Conservation (phyloP, 2,888 invertebrate genomes). For the Ganaspis brasiliensis region DNA sequence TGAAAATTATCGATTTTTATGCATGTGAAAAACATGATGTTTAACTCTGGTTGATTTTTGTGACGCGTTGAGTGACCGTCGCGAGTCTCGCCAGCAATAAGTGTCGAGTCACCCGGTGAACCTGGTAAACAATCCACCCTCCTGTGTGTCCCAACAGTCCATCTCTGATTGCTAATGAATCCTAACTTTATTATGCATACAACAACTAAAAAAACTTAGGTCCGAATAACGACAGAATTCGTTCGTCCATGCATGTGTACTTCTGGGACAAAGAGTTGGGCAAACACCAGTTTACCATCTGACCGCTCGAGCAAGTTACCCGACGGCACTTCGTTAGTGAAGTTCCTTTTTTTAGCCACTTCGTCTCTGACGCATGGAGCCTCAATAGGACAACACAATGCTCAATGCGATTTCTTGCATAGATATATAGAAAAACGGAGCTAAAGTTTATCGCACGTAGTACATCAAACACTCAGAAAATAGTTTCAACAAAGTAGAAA, state of each 20-base stretch:
- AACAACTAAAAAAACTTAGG: constrained; percentile 77
- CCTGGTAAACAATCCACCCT: constrained; percentile 77
- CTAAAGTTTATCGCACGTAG: too few species aligned
- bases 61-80: background rate
- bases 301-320: constrained; percentile 72
- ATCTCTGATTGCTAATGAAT: constrained; percentile 81
- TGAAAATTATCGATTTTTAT: too few species aligned
- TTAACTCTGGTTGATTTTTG: too few species aligned
- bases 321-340: constrained; percentile 78
- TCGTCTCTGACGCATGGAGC: constrained; percentile 69
- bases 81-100: constrained; percentile 36
- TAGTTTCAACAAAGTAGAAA: too few species aligned
- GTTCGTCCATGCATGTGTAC: constrained; percentile 66
- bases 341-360: constrained; percentile 75
- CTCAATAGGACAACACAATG: constrained; percentile 31
- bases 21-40: too few species aligned
- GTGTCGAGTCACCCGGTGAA: constrained; percentile 59
- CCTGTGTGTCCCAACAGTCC: constrained; percentile 67
- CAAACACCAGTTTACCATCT: constrained; percentile 75
- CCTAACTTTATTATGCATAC: constrained; percentile 80
- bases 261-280: constrained; percentile 78
- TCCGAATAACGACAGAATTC: constrained; percentile 66
- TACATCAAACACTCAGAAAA: too few species aligned
- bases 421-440: background rate
- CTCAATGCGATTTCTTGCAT: constrained; percentile 21